Conservation (phyloP, 1,140 invertebrate species). For the Muscidifurax raptorellus region DNA sequence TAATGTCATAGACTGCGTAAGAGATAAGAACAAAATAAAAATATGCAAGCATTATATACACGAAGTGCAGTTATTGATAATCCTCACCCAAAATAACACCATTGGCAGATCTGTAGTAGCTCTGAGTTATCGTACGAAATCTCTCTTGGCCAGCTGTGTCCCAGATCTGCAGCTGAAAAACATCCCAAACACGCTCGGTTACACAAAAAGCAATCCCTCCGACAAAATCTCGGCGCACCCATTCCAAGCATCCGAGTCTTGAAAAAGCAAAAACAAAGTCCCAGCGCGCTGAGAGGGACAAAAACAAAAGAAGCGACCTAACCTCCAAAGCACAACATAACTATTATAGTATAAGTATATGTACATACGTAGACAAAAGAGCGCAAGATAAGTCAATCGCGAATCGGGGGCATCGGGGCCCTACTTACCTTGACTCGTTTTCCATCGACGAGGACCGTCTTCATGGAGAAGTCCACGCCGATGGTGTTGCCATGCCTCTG, state of each 20-base stretch:
- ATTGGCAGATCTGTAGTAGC: conserved; percentile 95
- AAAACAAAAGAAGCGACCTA: neutral
- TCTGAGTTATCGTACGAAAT: conserved; percentile 94
- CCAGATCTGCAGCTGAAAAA: conserved; percentile 91
- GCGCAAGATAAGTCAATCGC: neutral
- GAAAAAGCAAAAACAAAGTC: neutral
- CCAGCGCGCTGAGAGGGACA: neutral
- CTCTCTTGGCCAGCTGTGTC: conserved; percentile 95
- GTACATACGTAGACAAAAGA: neutral
- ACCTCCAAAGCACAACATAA: neutral
- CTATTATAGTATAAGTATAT: no score
- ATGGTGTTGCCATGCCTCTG: conserved; percentile 96
- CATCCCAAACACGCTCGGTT: neutral
- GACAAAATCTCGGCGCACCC: neutral
- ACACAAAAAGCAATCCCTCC: conserved; percentile 2
- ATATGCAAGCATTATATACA: neutral
- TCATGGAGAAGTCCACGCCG: conserved; percentile 98
- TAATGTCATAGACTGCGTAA: conserved; percentile 95
- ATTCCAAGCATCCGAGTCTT: no score
- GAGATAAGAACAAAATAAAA: conserved; percentile 37
- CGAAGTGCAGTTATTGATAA: neutral
- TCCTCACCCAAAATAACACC: conserved; percentile 87
- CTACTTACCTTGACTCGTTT: conserved; percentile 91
- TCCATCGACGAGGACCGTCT: conserved; percentile 93
- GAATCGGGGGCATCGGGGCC: neutral